Conservation (phyloP, 2,888 invertebrate genomes). For the Drosophila demipolita region DNA sequence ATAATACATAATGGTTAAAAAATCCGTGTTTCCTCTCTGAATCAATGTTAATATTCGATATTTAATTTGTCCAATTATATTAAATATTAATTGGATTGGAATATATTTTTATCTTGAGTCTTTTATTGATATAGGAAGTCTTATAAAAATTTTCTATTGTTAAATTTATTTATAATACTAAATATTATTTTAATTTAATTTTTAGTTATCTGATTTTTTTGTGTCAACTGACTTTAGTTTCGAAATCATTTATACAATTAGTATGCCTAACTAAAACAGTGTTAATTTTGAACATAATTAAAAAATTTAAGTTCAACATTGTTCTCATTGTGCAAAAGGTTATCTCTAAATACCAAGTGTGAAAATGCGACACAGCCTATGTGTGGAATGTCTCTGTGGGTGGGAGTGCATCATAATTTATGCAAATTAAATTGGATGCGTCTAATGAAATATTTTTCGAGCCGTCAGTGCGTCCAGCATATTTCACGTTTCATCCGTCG, state of each 20-base stretch:
- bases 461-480: slow-evolving; percentile 30
- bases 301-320: background rate
- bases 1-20: background rate
- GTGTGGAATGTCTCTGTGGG: slow-evolving; percentile 20
- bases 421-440: slow-evolving; percentile 43
- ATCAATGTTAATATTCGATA: background rate
- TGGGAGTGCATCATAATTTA: slow-evolving; percentile 48
- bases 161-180: too few relatives aligned
- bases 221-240: background rate
- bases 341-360: slow-evolving; percentile 16
- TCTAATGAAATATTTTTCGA: slow-evolving; percentile 20
- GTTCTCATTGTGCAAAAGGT: slow-evolving; percentile 18
- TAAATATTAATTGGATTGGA: background rate
- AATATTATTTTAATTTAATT: too few relatives aligned
- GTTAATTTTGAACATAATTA: background rate
- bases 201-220: too few relatives aligned
- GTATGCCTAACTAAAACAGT: background rate
- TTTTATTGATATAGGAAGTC: background rate
- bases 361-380: slow-evolving; percentile 11
- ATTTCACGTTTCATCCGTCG: slow-evolving; percentile 72
- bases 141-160: too few relatives aligned
- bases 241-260: background rate
- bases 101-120: background rate
- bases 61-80: background rate
- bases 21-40: background rate